phyloP scores from a whole-genome alignment of 2,797 vertebrate genomes.

The Leptoclinus maculatus region DNA sequence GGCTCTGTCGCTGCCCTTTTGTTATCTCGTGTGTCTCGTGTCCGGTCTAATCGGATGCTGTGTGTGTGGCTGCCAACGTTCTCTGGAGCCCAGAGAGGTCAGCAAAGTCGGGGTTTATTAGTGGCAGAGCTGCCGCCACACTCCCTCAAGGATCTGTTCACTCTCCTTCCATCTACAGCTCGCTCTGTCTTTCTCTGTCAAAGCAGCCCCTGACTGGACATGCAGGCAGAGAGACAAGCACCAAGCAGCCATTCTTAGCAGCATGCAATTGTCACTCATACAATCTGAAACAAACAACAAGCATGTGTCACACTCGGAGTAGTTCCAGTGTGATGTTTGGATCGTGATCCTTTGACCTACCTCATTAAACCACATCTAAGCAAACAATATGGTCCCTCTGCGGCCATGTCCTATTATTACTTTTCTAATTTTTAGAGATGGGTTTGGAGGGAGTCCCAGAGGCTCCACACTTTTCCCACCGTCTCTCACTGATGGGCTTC shows the following conservation, averaged over 20 bases:
- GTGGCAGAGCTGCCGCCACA: conserved; percentile 22
- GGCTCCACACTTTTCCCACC: conserved; percentile 26
- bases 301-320: neutral
- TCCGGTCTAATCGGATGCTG: conserved; percentile 64
- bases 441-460: conserved; percentile 36
- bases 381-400: conserved; percentile 26
- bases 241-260: neutral
- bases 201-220: conserved; percentile 2
- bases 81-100: conserved; percentile 61
- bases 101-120: conserved; percentile 70
- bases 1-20: conserved; percentile 9
- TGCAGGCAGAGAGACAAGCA: neutral
- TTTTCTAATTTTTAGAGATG: conserved; percentile 59
- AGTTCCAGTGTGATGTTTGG: neutral
- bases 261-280: neutral
- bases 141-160: conserved; percentile 42
- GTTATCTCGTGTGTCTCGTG: conserved; percentile 28
- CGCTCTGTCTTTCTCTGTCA: neutral
- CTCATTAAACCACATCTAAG: conserved; percentile 26
- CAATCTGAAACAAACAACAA: neutral
- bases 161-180: conserved; percentile 16
- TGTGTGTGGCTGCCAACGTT: conserved; percentile 28
- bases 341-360: conserved; percentile 18
- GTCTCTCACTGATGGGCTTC: conserved; percentile 37
- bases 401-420: conserved; percentile 51